These are phyloP conservation scores for Heteractis magnifica DNA, from an alignment of 92 coral and sea anemone genomes.

Conservation along the genomic window DNA sequence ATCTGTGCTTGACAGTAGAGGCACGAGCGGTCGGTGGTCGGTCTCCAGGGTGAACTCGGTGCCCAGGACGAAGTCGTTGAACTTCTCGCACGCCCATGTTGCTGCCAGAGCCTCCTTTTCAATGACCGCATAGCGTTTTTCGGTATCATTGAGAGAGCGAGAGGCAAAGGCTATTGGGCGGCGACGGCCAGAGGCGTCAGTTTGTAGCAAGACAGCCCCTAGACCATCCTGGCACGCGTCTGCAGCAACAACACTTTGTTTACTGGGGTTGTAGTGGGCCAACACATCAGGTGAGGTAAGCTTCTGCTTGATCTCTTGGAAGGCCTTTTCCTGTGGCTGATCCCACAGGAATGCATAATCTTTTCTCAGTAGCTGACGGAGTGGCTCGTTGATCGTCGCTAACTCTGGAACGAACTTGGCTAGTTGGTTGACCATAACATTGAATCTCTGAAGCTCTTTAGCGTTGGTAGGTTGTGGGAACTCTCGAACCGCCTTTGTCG, in stretches of 20 bases:
- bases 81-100: conserved; percentile 48
- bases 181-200: conserved; percentile 30
- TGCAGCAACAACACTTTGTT: conserved; percentile 37
- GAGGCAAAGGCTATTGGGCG: conserved; percentile 42
- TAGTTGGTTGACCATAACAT: conserved; percentile 36
- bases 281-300: conserved; percentile 34
- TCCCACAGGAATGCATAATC: conserved; percentile 33
- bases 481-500: conserved; percentile 29
- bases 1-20: conserved; percentile 34
- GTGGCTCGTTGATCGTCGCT: conserved; percentile 39
- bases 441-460: conserved; percentile 20
- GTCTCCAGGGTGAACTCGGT: conserved; percentile 31
- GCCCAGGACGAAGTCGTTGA: conserved; percentile 32
- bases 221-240: conserved; percentile 35
- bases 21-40: conserved; percentile 42
- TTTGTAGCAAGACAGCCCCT: conserved; percentile 46
- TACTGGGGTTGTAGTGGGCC: conserved; percentile 40
- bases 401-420: conserved; percentile 35
- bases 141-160: conserved; percentile 38
- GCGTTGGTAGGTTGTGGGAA: conserved; percentile 25
- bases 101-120: conserved; percentile 56
- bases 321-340: conserved; percentile 41
- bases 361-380: conserved; percentile 38
- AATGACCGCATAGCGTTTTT: conserved; percentile 47
- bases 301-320: conserved; percentile 30